Conservation (phyloP, 2,113 vertebrate species). For the Crocuta crocuta region DNA sequence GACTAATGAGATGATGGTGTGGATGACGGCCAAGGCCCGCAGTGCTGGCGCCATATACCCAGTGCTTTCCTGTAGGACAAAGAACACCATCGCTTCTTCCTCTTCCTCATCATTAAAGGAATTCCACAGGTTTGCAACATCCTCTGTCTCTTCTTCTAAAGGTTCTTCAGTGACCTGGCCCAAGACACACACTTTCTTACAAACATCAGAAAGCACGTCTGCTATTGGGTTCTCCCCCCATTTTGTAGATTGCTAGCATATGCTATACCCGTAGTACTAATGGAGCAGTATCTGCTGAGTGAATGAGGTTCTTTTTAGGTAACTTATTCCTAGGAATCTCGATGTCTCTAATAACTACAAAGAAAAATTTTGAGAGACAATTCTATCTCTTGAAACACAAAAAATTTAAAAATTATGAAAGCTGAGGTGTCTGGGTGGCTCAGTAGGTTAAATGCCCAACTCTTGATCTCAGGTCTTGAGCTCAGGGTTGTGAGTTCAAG, state of each 20-base stretch:
- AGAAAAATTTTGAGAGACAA: conserved; percentile 12
- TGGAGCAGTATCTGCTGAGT: neutral
- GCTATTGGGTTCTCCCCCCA: neutral
- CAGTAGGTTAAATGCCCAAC: no score
- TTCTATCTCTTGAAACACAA: neutral
- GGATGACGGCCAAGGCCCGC: conserved; percentile 93
- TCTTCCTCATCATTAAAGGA: conserved; percentile 92
- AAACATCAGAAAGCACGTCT: neutral
- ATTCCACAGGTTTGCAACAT: conserved; percentile 92
- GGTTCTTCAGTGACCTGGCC: conserved; percentile 96
- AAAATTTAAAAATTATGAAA: neutral
- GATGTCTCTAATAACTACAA: neutral
- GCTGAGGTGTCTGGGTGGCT: neutral
- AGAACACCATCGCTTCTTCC: conserved; percentile 93
- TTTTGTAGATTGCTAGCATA: neutral
- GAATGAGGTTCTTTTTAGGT: neutral
- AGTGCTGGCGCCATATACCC: conserved; percentile 98
- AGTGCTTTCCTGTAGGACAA: conserved; percentile 97
- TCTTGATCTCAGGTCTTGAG: no score
- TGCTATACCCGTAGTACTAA: neutral
- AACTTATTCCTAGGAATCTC: neutral
- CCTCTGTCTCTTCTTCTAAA: conserved; percentile 90
- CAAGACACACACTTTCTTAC: conserved; percentile 57
- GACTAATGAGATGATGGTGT: conserved; percentile 97
- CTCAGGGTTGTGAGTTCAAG: no score